Evolutionary conservation across 92 coral and sea anemone genomes (phyloP).

Genomic region (Heteractis magnifica): DNA sequence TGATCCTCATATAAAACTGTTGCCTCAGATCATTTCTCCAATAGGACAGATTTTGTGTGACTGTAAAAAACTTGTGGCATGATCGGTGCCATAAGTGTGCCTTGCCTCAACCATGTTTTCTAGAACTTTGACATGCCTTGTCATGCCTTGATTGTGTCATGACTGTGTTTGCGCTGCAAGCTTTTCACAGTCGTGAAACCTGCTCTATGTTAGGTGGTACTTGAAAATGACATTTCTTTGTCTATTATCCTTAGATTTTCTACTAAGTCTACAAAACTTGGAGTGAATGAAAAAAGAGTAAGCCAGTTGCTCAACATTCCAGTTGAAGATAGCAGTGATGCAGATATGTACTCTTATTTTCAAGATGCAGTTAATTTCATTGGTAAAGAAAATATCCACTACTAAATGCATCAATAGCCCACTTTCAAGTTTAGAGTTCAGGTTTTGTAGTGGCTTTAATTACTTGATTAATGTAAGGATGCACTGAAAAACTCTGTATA

Average conservation of each 20-base stretch:
- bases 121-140: not conserved
- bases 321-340: conserved; percentile 66
- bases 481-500: no score
- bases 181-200: not conserved
- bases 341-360: conserved; percentile 70
- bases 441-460: no score
- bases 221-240: not conserved
- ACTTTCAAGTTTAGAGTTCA: not conserved
- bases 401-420: no score
- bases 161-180: no score
- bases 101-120: no score
- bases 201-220: not conserved
- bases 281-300: conserved; percentile 61
- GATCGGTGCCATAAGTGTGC: no score
- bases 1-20: no score
- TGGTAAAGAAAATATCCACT: conserved; percentile 42
- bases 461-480: no score
- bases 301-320: conserved; percentile 60
- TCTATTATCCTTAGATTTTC: conserved; percentile 42
- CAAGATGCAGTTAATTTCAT: conserved; percentile 69
- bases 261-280: conserved; percentile 50
- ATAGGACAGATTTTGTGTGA: no score
- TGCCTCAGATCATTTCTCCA: not conserved
- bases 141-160: no score
- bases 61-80: no score